phyloP scores from a whole-genome alignment of 2,113 vertebrate species.

The Spermophilus dauricus region DNA sequence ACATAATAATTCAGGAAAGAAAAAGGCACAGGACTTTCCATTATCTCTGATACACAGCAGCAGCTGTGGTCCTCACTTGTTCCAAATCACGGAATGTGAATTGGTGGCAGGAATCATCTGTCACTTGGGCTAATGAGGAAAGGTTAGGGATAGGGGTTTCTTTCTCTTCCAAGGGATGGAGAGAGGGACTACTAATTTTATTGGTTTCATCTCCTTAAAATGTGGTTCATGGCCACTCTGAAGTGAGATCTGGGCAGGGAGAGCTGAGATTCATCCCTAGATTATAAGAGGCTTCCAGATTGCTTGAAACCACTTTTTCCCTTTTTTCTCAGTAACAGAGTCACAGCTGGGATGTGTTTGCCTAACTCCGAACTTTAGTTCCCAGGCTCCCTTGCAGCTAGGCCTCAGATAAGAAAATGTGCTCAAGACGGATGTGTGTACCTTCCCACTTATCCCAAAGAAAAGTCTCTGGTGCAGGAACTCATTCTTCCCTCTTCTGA shows the following conservation, averaged over 20 bases:
- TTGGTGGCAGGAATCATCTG: not conserved
- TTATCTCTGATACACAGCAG: not conserved
- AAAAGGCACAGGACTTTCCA: not conserved
- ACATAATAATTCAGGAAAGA: not conserved
- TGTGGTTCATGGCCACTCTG: not conserved
- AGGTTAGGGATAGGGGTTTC: not conserved
- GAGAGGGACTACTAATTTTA: not conserved
- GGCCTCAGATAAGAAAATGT: not conserved
- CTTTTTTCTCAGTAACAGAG: not conserved
- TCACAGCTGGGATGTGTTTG: not conserved
- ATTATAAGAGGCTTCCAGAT: not conserved
- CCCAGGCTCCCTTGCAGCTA: not conserved
- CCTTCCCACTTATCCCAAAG: not conserved
- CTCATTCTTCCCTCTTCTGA: not conserved
- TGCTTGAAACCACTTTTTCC: not conserved
- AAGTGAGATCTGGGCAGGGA: not conserved
- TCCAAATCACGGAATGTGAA: not conserved
- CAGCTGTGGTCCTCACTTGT: not conserved
- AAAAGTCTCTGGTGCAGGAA: not conserved
- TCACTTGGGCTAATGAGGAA: not conserved
- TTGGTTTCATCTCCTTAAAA: not conserved
- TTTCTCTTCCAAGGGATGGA: not conserved
- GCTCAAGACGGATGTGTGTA: not conserved
- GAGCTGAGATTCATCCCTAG: not conserved
- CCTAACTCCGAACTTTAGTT: not conserved